Evolutionary conservation across 2,113 vertebrate species (phyloP).

Genomic region (Pipra filicauda): DNA sequence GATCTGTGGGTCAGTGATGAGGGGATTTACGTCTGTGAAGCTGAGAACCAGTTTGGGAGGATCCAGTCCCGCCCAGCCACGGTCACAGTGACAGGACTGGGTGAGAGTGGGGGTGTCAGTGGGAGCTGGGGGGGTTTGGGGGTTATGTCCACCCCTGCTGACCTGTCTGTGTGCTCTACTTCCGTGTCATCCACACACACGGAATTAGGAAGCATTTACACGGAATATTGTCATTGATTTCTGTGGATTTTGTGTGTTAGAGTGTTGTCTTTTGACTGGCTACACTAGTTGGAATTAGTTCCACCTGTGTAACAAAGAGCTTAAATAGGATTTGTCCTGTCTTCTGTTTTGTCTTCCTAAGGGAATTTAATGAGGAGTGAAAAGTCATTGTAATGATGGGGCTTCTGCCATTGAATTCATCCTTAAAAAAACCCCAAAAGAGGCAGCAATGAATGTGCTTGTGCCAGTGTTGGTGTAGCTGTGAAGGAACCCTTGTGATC

Average conservation of each 20-base stretch:
- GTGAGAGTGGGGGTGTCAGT: constrained; percentile 69
- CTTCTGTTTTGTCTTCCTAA: background rate
- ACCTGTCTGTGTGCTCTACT: background rate
- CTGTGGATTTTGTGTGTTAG: background rate
- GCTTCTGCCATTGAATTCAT: background rate
- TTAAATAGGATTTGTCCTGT: background rate
- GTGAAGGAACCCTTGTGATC: background rate
- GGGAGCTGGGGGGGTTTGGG: background rate
- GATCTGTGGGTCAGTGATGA: constrained; percentile 92
- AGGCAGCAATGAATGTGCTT: background rate
- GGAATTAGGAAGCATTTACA: background rate
- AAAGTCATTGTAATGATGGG: background rate
- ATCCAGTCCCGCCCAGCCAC: constrained; percentile 78
- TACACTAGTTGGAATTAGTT: background rate
- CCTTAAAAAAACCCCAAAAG: background rate
- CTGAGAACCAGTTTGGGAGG: constrained; percentile 92
- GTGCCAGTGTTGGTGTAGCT: background rate
- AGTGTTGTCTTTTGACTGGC: background rate
- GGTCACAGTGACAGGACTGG: constrained; percentile 90
- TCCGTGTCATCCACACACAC: background rate
- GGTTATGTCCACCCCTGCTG: background rate
- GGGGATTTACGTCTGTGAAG: constrained; percentile 89
- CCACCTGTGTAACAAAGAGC: background rate
- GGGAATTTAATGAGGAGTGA: background rate
- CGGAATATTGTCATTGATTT: background rate